These are phyloP conservation scores for Chaenocephalus aceratus DNA, from an alignment of 2,113 vertebrate species.

Conservation along the genomic window DNA sequence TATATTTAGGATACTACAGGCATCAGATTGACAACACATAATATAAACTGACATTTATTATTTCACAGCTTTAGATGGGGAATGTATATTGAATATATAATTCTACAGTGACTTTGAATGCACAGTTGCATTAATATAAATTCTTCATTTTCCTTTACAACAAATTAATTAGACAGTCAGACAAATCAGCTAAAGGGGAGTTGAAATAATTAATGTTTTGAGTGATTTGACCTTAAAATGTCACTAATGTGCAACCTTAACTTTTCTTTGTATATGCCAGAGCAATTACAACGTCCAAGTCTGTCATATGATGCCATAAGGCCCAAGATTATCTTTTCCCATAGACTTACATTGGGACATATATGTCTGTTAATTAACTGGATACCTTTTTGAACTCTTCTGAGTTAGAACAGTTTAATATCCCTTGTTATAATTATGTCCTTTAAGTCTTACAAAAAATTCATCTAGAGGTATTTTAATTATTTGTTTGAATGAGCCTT, in stretches of 20 bases:
- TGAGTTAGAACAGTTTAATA: too few relatives aligned
- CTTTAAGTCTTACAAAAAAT: too few relatives aligned
- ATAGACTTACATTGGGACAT: too few relatives aligned
- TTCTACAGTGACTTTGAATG: conserved; percentile 12
- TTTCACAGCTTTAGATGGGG: neutral
- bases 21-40: conserved; percentile 19
- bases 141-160: neutral
- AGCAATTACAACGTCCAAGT: too few relatives aligned
- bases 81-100: neutral
- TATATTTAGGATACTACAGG: conserved; percentile 17
- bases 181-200: neutral
- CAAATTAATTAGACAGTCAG: neutral
- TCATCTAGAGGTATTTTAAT: too few relatives aligned
- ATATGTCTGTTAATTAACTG: too few relatives aligned
- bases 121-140: neutral
- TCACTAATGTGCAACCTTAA: neutral
- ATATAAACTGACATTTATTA: conserved; percentile 9
- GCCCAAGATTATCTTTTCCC: too few relatives aligned
- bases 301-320: too few relatives aligned
- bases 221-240: neutral
- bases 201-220: neutral
- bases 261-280: neutral
- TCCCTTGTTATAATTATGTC: too few relatives aligned
- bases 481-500: too few relatives aligned
- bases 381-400: too few relatives aligned